Base-by-base conservation (phyloP, 2,113 vertebrate genomes). In the Patagioenas fasciata region DNA sequence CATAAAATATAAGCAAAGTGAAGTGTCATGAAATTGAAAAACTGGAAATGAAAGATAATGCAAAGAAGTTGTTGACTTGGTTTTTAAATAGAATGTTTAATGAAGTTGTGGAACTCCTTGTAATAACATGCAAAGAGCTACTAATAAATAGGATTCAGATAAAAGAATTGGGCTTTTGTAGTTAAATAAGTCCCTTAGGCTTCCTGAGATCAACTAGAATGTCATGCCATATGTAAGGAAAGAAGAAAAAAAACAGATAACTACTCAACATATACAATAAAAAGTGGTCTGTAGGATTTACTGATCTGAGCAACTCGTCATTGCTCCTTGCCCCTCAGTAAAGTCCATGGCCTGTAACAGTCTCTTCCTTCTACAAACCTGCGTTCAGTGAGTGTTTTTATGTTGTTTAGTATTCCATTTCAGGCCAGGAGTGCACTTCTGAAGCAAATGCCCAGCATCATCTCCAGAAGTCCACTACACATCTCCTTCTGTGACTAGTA, bases 251-350 rank as follows among this genome's bases (percentile, higher is more conserved):
- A 3, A 47, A 4, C 15, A 75, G 29, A 13, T 48, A 69, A 71
- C 16, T 79, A 15, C n/a, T 16, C 21, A 50, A 25, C 26, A 42
- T 13, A 3, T 75, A 36, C 44, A 73, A 75, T 56, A 8, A 38
- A 72, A 60, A 0, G 0, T 12, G 11, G 8, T 24, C 58, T 57
- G 40, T 28, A n/a, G 0, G 3, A 36, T 44, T 65, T 57, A 54
- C 16, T 28, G 12, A 3, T 36, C 31, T 48, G 54, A 47, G 26
- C 0, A 0, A 47, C 3, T 62, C 28, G 3, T 50, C 36, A 57
- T 25, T 48, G 7, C 13, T 73, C n/a, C 40, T 71, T 81, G 14
- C 8, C 15, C 11, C 32, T 79, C 16, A 44, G 42, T 44, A 44
- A 44, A 44, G 2, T 51, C 11, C 28, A 38, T 1, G 4, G 23